Base-by-base conservation (phyloP, 2,888 invertebrate species). In the Itoplectis maculator region DNA sequence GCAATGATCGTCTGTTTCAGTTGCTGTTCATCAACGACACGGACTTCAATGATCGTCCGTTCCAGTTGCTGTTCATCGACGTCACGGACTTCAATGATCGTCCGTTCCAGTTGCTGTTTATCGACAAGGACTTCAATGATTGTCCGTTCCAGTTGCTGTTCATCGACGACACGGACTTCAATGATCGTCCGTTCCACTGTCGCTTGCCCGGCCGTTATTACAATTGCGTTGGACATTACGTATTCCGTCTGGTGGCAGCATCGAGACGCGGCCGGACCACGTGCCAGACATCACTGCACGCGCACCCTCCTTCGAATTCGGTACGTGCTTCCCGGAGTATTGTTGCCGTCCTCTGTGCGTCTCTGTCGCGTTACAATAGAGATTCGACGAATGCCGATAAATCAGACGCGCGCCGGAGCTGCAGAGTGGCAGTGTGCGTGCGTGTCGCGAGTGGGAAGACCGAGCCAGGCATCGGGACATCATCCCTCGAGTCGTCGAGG, bases 361-460 rank as follows among this genome's bases (percentile, higher is more conserved):
- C 66, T 59, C 11, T 47, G 15, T 66, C 87, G 88, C 84, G 86
- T 88, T 87, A 93, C 93, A 93, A 93, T 93, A 91, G 93, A 73
- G 90, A 92, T 93, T 94, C 93, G 94, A 94, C 93, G 93, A 94
- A 93, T 93, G 93, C 93, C 94, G 93, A 94, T 94, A 94, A 94
- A 94, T 94, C 94, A 94, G 93, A 69, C 89, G 37, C 37, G 51
- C 47, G 63, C 29, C 29, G 3, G n/a, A n/a, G 3, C 47, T 40
- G 40, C 42, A 42, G 54, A 61, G 73, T 89, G 85, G 84, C n/a
- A n/a, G n/a, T n/a, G n/a, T n/a, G n/a, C n/a, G n/a, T n/a, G n/a
- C 5, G 29, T 86, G 87, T 89, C 88, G 88, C 86, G 86, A 88
- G 84, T 83, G 85, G 85, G 74, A 86, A 84, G 79, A 79, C 75